Conservation (phyloP, 2,113 vertebrate genomes). For the Entomyzon cyanotis region DNA sequence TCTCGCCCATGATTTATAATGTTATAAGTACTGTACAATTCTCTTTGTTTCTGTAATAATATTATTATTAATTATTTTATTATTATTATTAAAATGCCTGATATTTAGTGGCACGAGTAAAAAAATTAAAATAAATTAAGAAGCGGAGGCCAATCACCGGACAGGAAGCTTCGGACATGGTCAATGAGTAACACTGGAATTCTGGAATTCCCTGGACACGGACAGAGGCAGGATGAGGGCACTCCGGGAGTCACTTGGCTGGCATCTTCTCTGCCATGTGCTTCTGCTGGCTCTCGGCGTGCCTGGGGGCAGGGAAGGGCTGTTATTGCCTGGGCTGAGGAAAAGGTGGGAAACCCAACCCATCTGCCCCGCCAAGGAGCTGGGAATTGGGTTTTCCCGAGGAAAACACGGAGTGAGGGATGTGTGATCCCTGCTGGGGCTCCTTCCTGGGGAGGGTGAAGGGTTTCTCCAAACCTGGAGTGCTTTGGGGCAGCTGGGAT, state of each 20-base stretch:
- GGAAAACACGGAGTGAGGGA: accelerated
- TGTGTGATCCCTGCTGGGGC: background rate
- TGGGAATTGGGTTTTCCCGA: background rate
- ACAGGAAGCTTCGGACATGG: slow-evolving; percentile 91
- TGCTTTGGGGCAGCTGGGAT: background rate
- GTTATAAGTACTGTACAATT: slow-evolving; percentile 87
- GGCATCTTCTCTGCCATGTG: slow-evolving; percentile 97
- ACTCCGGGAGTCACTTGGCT: slow-evolving; percentile 82
- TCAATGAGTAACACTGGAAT: slow-evolving; percentile 86
- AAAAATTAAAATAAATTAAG: slow-evolving; percentile 92
- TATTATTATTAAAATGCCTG: slow-evolving; percentile 79
- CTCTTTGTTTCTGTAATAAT: slow-evolving; percentile 62
- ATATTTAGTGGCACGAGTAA: slow-evolving; percentile 92
- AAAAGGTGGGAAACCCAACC: background rate
- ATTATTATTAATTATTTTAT: slow-evolving; percentile 34
- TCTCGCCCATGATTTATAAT: slow-evolving; percentile 74
- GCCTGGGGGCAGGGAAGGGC: slow-evolving; percentile 73
- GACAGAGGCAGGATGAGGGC: slow-evolving; percentile 85
- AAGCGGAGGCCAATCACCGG: slow-evolving; percentile 94
- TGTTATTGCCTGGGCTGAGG: accelerated
- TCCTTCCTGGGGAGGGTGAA: no score
- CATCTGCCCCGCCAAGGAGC: accelerated
- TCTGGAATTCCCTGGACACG: slow-evolving; percentile 79
- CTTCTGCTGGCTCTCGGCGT: slow-evolving; percentile 98
- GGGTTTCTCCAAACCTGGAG: accelerated